Percentiles rank a stretch among this genome's conserved stretches.
Conservation (phyloP, 2,113 vertebrate species). For the Dissostichus mawsoni region DNA sequence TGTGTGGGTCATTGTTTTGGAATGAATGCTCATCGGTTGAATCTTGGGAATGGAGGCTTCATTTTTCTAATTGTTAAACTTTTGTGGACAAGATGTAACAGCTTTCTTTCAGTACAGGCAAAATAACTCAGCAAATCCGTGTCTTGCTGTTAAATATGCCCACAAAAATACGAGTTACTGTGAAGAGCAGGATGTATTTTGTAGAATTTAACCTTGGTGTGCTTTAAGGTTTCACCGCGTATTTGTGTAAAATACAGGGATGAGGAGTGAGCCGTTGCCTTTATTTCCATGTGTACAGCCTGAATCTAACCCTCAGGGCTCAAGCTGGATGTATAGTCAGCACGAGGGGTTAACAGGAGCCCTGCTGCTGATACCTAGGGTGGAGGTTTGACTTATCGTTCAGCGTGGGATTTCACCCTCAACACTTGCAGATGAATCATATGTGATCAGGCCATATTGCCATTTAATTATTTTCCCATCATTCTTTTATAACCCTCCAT, state of each 20-base stretch:
- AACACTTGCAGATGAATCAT: neutral
- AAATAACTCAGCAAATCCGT: neutral
- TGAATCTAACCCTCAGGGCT: neutral
- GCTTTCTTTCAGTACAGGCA: neutral
- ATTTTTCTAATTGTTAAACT: neutral
- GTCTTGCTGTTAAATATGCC: too few relatives aligned
- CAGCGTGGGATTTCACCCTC: neutral
- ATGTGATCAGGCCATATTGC: neutral
- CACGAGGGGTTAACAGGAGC: neutral
- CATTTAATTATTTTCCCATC: too few relatives aligned
- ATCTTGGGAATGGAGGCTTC: neutral
- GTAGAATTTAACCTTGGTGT: too few relatives aligned
- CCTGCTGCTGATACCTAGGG: neutral
- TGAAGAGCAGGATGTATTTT: too few relatives aligned
- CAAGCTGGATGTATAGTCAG: conserved; percentile 11
- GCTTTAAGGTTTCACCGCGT: conserved; percentile 17
- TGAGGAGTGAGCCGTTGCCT: conserved; percentile 8
- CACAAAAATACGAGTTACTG: too few relatives aligned
- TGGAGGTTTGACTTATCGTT: neutral
- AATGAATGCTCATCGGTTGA: neutral
- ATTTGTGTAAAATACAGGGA: neutral
- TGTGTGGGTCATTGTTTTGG: neutral
- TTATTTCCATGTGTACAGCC: neutral
- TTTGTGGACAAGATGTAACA: too few relatives aligned
- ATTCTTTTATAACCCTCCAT: too few relatives aligned